Evolutionary conservation across 2,888 invertebrate genomes (phyloP).

Genomic region (Cheiracanthium punctorium): DNA sequence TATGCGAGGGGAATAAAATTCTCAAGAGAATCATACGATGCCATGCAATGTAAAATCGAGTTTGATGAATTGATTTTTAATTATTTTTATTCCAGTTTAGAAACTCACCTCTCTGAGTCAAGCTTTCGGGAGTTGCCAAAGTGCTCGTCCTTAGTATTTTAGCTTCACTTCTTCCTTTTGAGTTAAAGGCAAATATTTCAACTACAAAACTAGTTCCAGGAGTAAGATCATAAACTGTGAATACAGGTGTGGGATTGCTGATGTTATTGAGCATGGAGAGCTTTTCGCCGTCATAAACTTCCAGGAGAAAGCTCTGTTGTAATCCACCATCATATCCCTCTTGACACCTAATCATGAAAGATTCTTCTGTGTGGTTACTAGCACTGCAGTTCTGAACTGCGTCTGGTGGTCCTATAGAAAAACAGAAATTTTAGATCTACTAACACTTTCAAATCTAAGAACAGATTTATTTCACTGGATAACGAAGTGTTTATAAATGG

Average conservation of each 20-base stretch:
- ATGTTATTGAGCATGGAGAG: slow-evolving; percentile 58
- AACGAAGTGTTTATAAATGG: no score
- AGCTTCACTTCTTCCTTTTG: slow-evolving; percentile 79
- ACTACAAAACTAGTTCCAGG: slow-evolving; percentile 87
- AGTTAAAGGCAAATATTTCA: slow-evolving; percentile 87
- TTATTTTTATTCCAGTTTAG: no score
- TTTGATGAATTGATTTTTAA: no score
- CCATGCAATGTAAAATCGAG: no score
- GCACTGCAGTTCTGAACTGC: slow-evolving; percentile 69
- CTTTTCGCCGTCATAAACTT: slow-evolving; percentile 55
- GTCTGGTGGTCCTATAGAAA: slow-evolving; percentile 65
- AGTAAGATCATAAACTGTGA: slow-evolving; percentile 83
- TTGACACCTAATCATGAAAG: slow-evolving; percentile 55
- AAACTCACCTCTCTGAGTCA: slow-evolving; percentile 60
- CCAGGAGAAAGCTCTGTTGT: slow-evolving; percentile 54
- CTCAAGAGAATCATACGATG: no score
- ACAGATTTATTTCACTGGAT: no score
- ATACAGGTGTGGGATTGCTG: slow-evolving; percentile 77
- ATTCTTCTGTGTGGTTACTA: slow-evolving; percentile 70
- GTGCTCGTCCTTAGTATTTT: slow-evolving; percentile 52
- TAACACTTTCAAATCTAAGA: no score
- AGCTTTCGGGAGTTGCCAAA: slow-evolving; percentile 60
- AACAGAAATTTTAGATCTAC: no score
- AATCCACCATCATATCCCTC: slow-evolving; percentile 67
- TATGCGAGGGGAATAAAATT: no score